A percentile compares a stretch with the other conserved stretches of the same genome.
phyloP scores from a whole-genome alignment of 2,888 invertebrate genomes.

The Polyommatus icarus region DNA sequence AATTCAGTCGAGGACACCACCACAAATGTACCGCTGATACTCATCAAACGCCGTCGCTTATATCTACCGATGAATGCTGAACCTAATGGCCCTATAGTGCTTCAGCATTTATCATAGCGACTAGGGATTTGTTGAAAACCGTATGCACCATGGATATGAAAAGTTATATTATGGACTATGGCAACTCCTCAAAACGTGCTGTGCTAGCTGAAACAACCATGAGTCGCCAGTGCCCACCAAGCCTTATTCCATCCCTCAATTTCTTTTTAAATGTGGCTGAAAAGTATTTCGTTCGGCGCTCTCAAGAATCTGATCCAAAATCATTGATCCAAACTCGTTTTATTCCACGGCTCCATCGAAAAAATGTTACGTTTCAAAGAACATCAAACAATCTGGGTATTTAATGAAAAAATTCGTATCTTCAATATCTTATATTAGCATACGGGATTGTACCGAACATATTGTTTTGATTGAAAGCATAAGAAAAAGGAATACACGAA shows the following conservation, averaged over 20 bases:
- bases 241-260: neutral
- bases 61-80: neutral
- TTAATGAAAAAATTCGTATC: slow-evolving; percentile 16
- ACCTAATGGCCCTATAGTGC: too few relatives aligned
- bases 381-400: slow-evolving; percentile 24
- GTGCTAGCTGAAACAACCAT: neutral
- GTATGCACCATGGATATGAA: neutral
- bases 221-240: neutral
- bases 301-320: slow-evolving; percentile 16
- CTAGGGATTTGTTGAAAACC: neutral
- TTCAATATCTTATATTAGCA: slow-evolving; percentile 16
- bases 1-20: neutral
- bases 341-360: neutral
- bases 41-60: neutral
- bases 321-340: slow-evolving; percentile 11
- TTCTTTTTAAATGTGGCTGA: neutral
- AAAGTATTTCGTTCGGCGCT: neutral
- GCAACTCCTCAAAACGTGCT: neutral
- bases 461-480: slow-evolving; percentile 23
- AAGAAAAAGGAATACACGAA: slow-evolving; percentile 14
- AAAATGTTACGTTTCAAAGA: slow-evolving; percentile 7
- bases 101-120: too few relatives aligned
- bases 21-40: too few relatives aligned
- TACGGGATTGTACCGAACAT: neutral
- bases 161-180: neutral